Conservation (phyloP, 2,888 invertebrate species). For the Oscheius onirici region DNA sequence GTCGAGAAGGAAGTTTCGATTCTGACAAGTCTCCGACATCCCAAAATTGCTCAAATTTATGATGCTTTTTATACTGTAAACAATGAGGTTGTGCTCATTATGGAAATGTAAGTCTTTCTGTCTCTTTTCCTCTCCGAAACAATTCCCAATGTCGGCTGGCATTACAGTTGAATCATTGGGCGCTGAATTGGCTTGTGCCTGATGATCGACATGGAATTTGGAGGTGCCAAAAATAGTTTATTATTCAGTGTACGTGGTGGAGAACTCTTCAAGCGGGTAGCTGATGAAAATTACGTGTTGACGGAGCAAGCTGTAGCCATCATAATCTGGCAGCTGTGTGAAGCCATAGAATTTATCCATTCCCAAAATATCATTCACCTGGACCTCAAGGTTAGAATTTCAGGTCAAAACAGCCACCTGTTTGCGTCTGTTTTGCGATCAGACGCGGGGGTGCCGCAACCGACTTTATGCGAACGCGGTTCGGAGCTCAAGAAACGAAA, state of each 20-base stretch:
- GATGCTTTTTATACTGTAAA: constrained; percentile 89
- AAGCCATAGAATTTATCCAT: constrained; percentile 96
- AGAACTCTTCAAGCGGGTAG: constrained; percentile 96
- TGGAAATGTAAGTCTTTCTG: constrained; percentile 87
- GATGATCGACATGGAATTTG: background rate
- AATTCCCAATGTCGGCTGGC: constrained; percentile 9
- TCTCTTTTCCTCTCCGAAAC: constrained; percentile 9
- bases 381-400: constrained; percentile 86
- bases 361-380: constrained; percentile 92
- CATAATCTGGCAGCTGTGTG: constrained; percentile 92
- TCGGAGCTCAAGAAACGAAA: background rate
- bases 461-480: background rate
- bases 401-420: constrained; percentile 6
- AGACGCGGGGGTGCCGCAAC: constrained; percentile 15
- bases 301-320: constrained; percentile 93
- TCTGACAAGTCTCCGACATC: constrained; percentile 92
- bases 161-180: constrained; percentile 2
- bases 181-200: constrained; percentile 1
- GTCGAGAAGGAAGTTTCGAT: constrained; percentile 81
- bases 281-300: constrained; percentile 95
- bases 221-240: background rate
- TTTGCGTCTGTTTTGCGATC: constrained; percentile 22
- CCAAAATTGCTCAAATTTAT: constrained; percentile 92
- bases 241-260: constrained; percentile 90
- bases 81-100: constrained; percentile 90